Base-by-base conservation (phyloP, 2,113 vertebrate genomes). In the Phrynosoma blainvillii region DNA sequence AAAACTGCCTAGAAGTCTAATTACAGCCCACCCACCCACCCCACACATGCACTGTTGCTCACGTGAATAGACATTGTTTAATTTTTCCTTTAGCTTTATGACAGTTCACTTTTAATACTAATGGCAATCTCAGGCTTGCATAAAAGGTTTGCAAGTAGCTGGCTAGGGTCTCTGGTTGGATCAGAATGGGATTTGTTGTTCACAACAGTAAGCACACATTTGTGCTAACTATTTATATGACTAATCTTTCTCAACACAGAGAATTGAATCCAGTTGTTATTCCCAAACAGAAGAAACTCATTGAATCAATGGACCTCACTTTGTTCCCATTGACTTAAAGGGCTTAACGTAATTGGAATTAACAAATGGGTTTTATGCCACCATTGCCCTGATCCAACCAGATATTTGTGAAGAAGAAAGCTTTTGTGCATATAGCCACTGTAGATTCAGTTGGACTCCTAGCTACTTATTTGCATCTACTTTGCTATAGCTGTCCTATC, bases 161-260 rank as follows among this genome's bases (percentile, higher is more conserved):
- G 42, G 25, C 62, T 59, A 32, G 56, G 52, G 59, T 20, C 30
- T 77, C 70, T n/a, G 65, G 12, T 75, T 85, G 77, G 89, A 52
- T 27, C 86, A 84, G 73, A 92, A 91, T 86, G 89, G 88, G 87
- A 85, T 79, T 86, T 87, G 80, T 52, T 88, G 80, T 75, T 89
- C 75, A 70, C 52, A 87, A 75, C 40, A 90, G 85, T 84, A 87
- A 85, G 32, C 84, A 91, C 59, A 76, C 80, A 79, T 89, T 90
- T 92, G 89, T 66, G 59, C 2, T 59, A 84, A 84, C 0, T 2
- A 68, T 52, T 78, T 2, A 16, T 68, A 21, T 79, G 62, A 32
- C 21, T 36, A 40, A 70, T 86, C 25, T 86, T 86, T 79, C 20
- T 86, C 59, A 52, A 11, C 16, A 5, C 65, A 79, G 87, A 88